A percentile compares a stretch with the other conserved stretches of the same genome.
Conservation (phyloP, 2,888 invertebrate species). For the Ramazzottius varieornatus region DNA sequence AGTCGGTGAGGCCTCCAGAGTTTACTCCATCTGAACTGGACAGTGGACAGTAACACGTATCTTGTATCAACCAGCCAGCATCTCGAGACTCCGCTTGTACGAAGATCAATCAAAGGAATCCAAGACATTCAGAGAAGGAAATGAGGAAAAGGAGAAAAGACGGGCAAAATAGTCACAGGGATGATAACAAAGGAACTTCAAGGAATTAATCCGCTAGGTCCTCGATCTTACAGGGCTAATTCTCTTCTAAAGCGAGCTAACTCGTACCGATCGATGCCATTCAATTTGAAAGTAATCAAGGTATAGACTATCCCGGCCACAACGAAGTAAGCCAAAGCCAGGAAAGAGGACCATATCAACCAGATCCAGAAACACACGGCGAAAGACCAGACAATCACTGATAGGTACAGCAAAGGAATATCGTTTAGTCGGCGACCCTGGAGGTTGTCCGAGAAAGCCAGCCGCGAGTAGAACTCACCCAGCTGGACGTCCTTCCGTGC, state of each 20-base stretch:
- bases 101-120: no score
- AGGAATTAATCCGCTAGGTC: no score
- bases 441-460: conserved; percentile 3
- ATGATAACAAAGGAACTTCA: no score
- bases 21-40: no score
- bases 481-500: conserved; percentile 21
- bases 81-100: no score
- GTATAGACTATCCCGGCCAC: neutral
- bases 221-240: neutral
- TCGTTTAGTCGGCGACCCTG: neutral
- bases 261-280: conserved; percentile 7
- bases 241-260: neutral
- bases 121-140: no score
- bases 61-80: no score
- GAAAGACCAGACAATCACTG: conserved; percentile 38
- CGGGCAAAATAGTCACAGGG: neutral
- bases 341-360: neutral
- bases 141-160: no score
- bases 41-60: no score
- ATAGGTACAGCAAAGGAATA: conserved; percentile 25
- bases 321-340: neutral
- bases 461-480: conserved; percentile 11
- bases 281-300: neutral
- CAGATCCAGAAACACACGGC: conserved; percentile 23
- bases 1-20: no score